Base-by-base conservation (phyloP, 92 coral and sea anemone species). In the Meandrina meandrites region DNA sequence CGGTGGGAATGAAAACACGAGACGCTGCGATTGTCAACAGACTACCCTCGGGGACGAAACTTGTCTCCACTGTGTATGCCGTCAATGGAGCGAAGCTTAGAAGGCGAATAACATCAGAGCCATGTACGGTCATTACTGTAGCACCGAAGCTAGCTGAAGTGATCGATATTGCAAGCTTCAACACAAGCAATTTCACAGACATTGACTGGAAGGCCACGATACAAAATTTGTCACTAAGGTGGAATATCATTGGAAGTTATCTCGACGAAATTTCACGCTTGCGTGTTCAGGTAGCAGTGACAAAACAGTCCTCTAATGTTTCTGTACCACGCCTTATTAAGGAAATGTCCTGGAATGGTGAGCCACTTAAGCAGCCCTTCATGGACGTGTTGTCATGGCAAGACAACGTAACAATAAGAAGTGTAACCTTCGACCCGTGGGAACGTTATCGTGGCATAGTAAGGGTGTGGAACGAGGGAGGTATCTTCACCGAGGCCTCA, bases 181-280 rank as follows among this genome's bases (percentile, higher is more conserved):
- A 51, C 5, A 79, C 75, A 30, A 87, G 88, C 22, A 89, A 87
- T 62, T 15, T 40, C 36, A 69, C 90, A 24, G 98, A 96, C 75
- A 90, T 93, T 8, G 98, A 96, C 81, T 96, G 95, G 94, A 90
- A 88, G 88, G 93, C 96, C 13, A 91, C 84, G 42, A 84, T 70
- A 79, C 79, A 93, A 79, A 76, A 84, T 19, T 71, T 93, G 42
- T 75, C 90, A 24, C 47, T 93, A 35, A 79, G 92, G 15, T 93
- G 95, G 95, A 69, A 83, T 24, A 71, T 83, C 58, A 78, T 85
- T 18, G 88, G 86, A 54, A 81, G 76, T 8, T 86, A 89, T 32
- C 74, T 79, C 56, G 56, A 90, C 45, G 90, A 81, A 72, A 75
- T 80, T 79, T 82, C 89, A 24, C 85, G 86, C 54, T 64, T 86